Evolutionary conservation across 2,113 vertebrate species (phyloP).

Genomic region (Actinemys pallida): DNA sequence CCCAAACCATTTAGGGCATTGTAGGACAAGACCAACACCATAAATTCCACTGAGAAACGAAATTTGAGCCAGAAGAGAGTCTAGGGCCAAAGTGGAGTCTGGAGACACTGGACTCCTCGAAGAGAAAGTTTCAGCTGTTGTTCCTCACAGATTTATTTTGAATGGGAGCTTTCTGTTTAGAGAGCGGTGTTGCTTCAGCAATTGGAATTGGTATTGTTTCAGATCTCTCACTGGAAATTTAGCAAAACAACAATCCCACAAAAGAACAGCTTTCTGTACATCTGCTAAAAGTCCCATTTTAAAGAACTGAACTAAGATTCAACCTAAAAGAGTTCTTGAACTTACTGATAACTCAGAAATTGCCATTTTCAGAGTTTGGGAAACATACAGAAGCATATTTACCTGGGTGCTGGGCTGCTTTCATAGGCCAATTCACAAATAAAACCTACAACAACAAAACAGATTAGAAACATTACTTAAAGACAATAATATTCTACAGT

Average conservation of each 20-base stretch:
- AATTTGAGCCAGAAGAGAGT: neutral
- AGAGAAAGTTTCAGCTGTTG: neutral
- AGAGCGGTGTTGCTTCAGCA: neutral
- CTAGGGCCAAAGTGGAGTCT: neutral
- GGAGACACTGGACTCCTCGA: neutral
- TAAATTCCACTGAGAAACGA: neutral
- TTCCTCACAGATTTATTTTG: neutral
- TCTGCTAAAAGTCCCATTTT: neutral
- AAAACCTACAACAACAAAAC: neutral
- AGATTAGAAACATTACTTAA: neutral
- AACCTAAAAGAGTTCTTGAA: neutral
- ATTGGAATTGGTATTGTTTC: neutral
- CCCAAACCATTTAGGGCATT: neutral
- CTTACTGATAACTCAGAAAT: neutral
- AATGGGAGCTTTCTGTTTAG: neutral
- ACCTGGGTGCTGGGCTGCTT: neutral
- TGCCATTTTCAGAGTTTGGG: neutral
- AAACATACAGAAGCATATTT: neutral
- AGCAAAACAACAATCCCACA: neutral
- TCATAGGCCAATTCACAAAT: neutral
- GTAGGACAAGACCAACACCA: neutral
- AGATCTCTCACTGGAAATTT: neutral
- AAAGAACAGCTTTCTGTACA: neutral
- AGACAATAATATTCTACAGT: neutral
- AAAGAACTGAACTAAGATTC: neutral